Evolutionary conservation across 1,140 invertebrate species (phyloP).

Genomic region (Diabrotica undecimpunctata): DNA sequence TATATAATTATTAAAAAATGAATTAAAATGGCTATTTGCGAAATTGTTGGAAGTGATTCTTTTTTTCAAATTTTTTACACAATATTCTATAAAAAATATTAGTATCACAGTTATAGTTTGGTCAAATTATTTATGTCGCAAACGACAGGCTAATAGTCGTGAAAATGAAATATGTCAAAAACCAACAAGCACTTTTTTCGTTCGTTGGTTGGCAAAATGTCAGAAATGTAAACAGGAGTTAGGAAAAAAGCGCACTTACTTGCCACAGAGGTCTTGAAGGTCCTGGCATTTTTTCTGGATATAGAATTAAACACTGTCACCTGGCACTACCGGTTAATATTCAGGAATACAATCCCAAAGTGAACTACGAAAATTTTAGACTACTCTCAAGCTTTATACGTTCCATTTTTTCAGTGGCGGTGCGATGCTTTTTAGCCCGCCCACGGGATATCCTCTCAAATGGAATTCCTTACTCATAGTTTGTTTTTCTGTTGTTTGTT

Average conservation of each 20-base stretch:
- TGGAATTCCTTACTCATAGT: conserved; percentile 28
- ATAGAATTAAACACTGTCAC: conserved; percentile 17
- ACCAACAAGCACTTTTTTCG: too few species aligned
- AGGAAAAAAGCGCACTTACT: conserved; percentile 33
- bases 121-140: too few species aligned
- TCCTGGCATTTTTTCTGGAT: conserved; percentile 42
- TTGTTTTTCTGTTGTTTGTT: background rate
- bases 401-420: conserved; percentile 40
- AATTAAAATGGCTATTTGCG: too few species aligned
- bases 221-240: background rate
- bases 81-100: too few species aligned
- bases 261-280: conserved; percentile 46
- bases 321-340: conserved; percentile 18
- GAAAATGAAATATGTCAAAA: background rate
- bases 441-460: conserved; percentile 28
- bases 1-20: too few species aligned
- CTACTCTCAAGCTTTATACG: conserved; percentile 38
- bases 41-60: too few species aligned
- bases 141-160: background rate
- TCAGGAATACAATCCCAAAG: conserved; percentile 25
- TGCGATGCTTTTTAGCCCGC: conserved; percentile 21
- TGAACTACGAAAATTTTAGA: conserved; percentile 37
- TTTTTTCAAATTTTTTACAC: too few species aligned
- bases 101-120: too few species aligned
- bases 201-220: background rate